phyloP scores from a whole-genome alignment of 2,797 vertebrate species.

The Pangasius djambal region DNA sequence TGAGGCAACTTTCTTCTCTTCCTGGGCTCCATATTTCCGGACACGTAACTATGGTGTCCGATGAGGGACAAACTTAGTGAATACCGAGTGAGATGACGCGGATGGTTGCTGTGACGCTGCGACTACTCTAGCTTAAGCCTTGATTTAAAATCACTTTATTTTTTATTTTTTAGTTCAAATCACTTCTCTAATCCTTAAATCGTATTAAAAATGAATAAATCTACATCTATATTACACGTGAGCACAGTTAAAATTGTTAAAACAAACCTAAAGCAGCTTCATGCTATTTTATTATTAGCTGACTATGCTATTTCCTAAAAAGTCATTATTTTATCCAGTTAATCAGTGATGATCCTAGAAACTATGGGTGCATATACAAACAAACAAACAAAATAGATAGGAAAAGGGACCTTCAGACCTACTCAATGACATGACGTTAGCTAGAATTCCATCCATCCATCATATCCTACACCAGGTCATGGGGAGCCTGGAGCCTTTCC shows the following conservation, averaged over 20 bases:
- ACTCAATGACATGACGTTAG: neutral
- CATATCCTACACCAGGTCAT: too few relatives aligned
- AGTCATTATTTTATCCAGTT: neutral
- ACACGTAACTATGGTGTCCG: conserved; percentile 52
- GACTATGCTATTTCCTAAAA: neutral
- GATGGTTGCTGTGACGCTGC: neutral
- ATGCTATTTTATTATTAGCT: neutral
- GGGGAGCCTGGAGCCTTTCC: too few relatives aligned
- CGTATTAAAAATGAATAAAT: neutral
- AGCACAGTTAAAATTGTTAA: neutral
- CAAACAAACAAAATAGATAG: neutral
- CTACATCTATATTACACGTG: neutral
- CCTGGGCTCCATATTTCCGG: conserved; percentile 43
- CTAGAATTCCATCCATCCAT: neutral
- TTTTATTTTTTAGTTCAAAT: neutral
- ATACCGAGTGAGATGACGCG: too few relatives aligned
- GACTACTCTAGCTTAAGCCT: neutral
- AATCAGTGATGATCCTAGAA: neutral
- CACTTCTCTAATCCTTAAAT: neutral
- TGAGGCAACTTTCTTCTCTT: conserved; percentile 30
- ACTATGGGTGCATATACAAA: neutral
- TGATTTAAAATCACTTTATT: neutral
- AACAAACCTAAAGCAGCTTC: neutral
- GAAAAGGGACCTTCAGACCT: neutral
- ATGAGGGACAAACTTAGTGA: conserved; percentile 32